A percentile compares a stretch with the other conserved stretches of the same genome.
phyloP scores from a whole-genome alignment of 2,797 vertebrate genomes.

The Parauchenoglanis punctatus region DNA sequence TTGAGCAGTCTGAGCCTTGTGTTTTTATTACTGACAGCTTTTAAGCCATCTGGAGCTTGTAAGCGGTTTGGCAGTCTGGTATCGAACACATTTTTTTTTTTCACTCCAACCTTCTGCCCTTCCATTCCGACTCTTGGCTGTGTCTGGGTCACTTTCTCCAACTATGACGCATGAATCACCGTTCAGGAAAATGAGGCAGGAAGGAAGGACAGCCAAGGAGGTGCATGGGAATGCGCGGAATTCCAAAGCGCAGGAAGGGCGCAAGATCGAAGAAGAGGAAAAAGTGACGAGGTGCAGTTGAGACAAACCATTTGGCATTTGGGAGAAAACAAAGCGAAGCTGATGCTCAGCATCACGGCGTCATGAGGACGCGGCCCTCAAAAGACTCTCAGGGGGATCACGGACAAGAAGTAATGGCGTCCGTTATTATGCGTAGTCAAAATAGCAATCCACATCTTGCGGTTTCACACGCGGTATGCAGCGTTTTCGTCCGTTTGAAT shows the following conservation, averaged over 20 bases:
- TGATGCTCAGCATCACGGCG: too few relatives aligned
- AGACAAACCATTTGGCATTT: neutral
- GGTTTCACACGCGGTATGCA: neutral
- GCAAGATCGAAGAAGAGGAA: constrained; percentile 65
- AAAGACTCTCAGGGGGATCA: neutral
- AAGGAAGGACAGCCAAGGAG: constrained; percentile 66
- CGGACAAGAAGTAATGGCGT: neutral
- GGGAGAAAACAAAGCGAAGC: too few relatives aligned
- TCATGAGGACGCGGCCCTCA: neutral
- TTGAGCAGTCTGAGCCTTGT: constrained; percentile 19
- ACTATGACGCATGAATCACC: constrained; percentile 3
- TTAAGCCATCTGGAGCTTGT: constrained; percentile 5
- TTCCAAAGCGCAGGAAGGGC: constrained; percentile 71
- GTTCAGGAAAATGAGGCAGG: constrained; percentile 56
- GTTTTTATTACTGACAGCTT: neutral
- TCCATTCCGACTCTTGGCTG: neutral
- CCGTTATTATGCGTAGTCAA: neutral
- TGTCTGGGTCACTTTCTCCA: constrained; percentile 14
- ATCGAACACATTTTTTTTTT: neutral
- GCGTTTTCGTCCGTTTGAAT: neutral
- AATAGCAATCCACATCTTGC: neutral
- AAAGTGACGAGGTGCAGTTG: constrained; percentile 35
- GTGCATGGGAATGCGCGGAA: constrained; percentile 71
- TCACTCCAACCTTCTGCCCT: neutral
- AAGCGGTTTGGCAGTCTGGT: neutral